Evolutionary conservation across 2,888 invertebrate genomes (phyloP).

Genomic region (Cremastinae sp.): DNA sequence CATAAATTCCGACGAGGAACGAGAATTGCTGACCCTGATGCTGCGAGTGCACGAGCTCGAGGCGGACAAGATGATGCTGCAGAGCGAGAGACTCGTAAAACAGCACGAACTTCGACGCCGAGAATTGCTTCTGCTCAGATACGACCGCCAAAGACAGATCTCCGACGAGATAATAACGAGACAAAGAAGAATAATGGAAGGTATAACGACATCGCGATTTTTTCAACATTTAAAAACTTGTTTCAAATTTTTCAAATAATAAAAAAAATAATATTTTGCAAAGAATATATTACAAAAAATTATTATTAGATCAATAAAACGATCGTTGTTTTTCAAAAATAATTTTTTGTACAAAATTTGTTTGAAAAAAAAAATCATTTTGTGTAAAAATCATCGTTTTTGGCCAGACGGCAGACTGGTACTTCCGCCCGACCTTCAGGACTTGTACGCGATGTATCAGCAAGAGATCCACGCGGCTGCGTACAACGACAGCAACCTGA

Average conservation of each 20-base stretch:
- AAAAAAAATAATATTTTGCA: too few relatives aligned
- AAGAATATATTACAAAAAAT: too few relatives aligned
- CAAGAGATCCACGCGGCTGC: constrained; percentile 93
- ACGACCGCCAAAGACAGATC: constrained; percentile 91
- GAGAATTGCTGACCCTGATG: constrained; percentile 92
- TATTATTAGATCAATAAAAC: too few relatives aligned
- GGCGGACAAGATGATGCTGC: constrained; percentile 95
- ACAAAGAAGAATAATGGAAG: constrained; percentile 92
- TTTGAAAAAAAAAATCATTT: too few relatives aligned
- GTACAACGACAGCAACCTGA: constrained; percentile 85
- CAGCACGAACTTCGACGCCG: constrained; percentile 93
- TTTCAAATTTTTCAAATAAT: too few relatives aligned
- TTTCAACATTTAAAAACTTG: too few relatives aligned
- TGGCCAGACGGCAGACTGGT: constrained; percentile 86
- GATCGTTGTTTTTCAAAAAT: too few relatives aligned
- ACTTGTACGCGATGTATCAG: constrained; percentile 91
- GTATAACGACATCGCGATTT: constrained; percentile 82
- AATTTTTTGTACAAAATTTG: too few relatives aligned
- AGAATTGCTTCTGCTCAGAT: constrained; percentile 90
- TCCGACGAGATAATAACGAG: constrained; percentile 96
- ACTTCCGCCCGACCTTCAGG: constrained; percentile 88
- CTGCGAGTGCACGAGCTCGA: constrained; percentile 96
- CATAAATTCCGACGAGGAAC: constrained; percentile 93
- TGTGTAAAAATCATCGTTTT: constrained; percentile 46
- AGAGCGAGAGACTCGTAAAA: constrained; percentile 91